Conservation (phyloP, 2,797 vertebrate species). For the Pseudochirops cupreus region DNA sequence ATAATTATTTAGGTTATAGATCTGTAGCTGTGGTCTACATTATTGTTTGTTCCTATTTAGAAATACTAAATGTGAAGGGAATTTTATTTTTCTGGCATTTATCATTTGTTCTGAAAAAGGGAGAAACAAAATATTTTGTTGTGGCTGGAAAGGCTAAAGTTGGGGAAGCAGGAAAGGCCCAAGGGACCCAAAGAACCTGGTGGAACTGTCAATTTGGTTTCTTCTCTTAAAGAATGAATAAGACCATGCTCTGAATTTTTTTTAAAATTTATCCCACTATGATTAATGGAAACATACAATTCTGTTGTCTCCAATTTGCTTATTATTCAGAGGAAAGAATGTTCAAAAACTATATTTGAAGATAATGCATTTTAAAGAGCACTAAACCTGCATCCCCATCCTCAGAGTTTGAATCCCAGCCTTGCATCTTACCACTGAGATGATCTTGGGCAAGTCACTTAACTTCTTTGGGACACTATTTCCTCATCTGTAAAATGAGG, state of each 20-base stretch:
- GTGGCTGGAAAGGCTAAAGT: not conserved
- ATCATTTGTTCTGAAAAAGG: constrained; percentile 50
- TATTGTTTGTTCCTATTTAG: constrained; percentile 15
- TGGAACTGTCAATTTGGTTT: constrained; percentile 17
- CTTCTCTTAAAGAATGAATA: not conserved
- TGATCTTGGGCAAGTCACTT: not conserved
- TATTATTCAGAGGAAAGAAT: not conserved
- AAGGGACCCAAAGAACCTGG: not conserved
- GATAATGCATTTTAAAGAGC: not conserved
- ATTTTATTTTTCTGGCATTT: not conserved
- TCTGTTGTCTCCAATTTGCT: not conserved
- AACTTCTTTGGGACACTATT: not conserved
- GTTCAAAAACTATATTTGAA: not conserved
- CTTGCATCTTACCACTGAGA: not conserved
- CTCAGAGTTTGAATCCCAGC: not conserved
- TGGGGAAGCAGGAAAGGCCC: not conserved
- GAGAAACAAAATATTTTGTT: not conserved
- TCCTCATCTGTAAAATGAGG: not conserved
- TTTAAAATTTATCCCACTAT: not conserved
- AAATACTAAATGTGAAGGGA: constrained; percentile 10
- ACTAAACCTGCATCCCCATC: not conserved
- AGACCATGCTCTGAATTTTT: not conserved
- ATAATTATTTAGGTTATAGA: constrained; percentile 32
- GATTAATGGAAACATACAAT: not conserved
- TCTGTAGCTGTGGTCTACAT: not conserved